phyloP scores from a whole-genome alignment of 1,140 invertebrate genomes.

The Dendroctonus ponderosae region DNA sequence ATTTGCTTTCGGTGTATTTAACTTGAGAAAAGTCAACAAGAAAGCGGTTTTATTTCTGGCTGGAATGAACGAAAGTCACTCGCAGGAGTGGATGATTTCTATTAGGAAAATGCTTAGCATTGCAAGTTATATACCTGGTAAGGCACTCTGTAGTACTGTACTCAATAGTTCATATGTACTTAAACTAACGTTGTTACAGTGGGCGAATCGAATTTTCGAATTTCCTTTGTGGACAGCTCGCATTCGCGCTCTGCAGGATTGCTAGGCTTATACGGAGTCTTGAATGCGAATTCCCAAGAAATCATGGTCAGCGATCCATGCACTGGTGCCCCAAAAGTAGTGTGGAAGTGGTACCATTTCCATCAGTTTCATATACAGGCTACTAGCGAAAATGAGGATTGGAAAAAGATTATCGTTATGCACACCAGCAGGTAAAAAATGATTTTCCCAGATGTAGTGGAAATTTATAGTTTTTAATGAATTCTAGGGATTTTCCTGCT shows the following conservation, averaged over 20 bases:
- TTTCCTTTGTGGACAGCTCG: slow-evolving; percentile 58
- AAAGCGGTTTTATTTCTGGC: slow-evolving; percentile 56
- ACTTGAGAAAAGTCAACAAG: slow-evolving; percentile 47
- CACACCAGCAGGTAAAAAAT: slow-evolving; percentile 53
- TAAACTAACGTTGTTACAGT: slow-evolving; percentile 41
- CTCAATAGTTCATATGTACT: background rate
- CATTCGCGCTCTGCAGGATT: slow-evolving; percentile 56
- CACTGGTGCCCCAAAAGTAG: slow-evolving; percentile 51
- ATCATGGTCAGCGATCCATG: slow-evolving; percentile 55
- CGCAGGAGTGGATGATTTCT: slow-evolving; percentile 57
- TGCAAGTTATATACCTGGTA: slow-evolving; percentile 46
- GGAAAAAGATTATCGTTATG: slow-evolving; percentile 56
- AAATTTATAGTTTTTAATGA: slow-evolving; percentile 4
- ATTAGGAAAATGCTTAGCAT: slow-evolving; percentile 54
- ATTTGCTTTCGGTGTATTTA: slow-evolving; percentile 58
- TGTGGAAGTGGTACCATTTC: slow-evolving; percentile 56
- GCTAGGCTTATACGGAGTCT: slow-evolving; percentile 55
- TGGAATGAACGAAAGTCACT: slow-evolving; percentile 55
- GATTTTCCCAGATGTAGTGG: slow-evolving; percentile 21
- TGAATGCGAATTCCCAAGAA: slow-evolving; percentile 52
- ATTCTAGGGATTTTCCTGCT: slow-evolving; percentile 51
- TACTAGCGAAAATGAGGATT: slow-evolving; percentile 53
- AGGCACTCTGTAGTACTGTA: background rate
- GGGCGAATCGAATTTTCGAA: slow-evolving; percentile 50
- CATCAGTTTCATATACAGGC: slow-evolving; percentile 55